Base-by-base conservation (phyloP, 2,888 invertebrate genomes). In the Temnothorax ravouxi region DNA sequence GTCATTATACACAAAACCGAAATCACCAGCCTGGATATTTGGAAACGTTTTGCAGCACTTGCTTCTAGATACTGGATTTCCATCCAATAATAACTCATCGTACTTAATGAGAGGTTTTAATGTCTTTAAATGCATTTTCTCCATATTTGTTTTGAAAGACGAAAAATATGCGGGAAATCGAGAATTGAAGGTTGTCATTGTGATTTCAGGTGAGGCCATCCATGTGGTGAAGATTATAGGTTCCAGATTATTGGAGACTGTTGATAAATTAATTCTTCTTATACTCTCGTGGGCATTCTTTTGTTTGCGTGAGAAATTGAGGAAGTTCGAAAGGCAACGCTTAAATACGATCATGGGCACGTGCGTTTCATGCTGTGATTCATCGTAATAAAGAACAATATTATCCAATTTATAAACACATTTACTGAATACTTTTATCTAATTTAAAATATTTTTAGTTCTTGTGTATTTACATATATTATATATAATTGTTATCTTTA, bases 311-410 rank as follows among this genome's bases (percentile, higher is more conserved):
- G 81, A 56, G 62, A 72, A 85, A 8, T 88, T 82, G 77, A 89
- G 79, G 13, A 90, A 84, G 6, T 25, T 88, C 87, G 85, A 90
- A 50, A 88, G 86, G 5, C 85, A 81, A 54, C 88, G 83, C 0
- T 54, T 62, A 34, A 54, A 18, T 2, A 64, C 13, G 0, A 34
- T 64, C 1, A 83, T 59, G n/a, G 88, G 82, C 2, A 84, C 34
- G 15, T 72, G 75, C 4, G 71, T 74, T n/a, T 79, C 72, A 44
- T 47, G 56, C 79, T 79, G 21, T 79, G 21, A 79, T 79, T 77
- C 29, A 44, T 56, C 9, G 3, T 38, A n/a, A 76, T 38, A n/a
- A 76, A 67, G 38, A 69, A 69, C 47, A 71, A 47, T 34, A 69
- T 71, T 56, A 56, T 4, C 4, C 21, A 41, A 34, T 41, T 0